Evolutionary conservation across 2,797 vertebrate genomes (phyloP).

Genomic region (Peromyscus eremicus): DNA sequence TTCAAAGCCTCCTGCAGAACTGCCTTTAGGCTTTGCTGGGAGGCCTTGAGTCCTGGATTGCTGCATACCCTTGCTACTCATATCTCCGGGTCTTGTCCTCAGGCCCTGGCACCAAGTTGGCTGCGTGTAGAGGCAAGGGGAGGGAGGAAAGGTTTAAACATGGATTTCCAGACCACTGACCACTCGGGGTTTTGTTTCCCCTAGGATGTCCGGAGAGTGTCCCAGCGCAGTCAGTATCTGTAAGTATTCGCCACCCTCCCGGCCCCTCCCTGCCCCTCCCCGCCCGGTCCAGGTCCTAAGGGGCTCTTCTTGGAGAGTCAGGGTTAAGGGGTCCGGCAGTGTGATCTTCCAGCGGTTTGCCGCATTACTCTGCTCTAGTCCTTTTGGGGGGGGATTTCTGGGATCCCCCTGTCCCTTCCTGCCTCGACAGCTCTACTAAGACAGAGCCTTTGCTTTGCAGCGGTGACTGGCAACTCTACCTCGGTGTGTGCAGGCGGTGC

Average conservation of each 20-base stretch:
- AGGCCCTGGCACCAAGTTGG: background rate
- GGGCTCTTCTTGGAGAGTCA: background rate
- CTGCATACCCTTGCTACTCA: background rate
- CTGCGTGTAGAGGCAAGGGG: background rate
- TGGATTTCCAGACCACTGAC: background rate
- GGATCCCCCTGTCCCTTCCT: background rate
- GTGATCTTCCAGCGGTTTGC: background rate
- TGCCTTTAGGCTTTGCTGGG: background rate
- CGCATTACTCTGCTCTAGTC: background rate
- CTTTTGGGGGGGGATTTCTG: background rate
- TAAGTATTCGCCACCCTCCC: conserved; percentile 73
- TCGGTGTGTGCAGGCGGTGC: conserved; percentile 33
- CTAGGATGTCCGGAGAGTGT: conserved; percentile 86
- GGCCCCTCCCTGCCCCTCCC: background rate
- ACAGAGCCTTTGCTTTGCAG: conserved; percentile 73
- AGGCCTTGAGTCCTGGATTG: background rate
- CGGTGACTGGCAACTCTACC: conserved; percentile 82
- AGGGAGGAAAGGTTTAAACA: background rate
- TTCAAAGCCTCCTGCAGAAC: rapidly evolving
- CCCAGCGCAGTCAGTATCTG: conserved; percentile 83
- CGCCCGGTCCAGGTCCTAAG: background rate
- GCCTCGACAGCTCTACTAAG: background rate
- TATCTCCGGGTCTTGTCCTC: background rate
- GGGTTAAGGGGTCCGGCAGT: background rate
- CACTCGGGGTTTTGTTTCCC: conserved; percentile 6